Base-by-base conservation (phyloP, 2,888 invertebrate species). In the Sesia apiformis region DNA sequence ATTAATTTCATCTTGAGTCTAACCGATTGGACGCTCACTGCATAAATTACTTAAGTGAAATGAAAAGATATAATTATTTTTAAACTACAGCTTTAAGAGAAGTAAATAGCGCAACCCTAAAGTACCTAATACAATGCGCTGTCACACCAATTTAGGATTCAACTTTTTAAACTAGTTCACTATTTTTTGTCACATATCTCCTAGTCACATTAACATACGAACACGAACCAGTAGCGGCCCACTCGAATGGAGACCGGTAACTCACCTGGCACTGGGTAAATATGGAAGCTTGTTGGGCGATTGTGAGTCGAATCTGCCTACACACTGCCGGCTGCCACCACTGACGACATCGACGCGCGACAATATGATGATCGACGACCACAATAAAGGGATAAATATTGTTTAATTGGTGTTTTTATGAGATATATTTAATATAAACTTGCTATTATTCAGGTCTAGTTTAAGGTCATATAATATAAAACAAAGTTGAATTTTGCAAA, bases 201-300 rank as follows among this genome's bases (percentile, higher is more conserved):
- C 72, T 74, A 71, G 71, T 74, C 69, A 67, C 69, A 81, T 82
- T 78, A 74, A 67, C 81, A 81, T 81, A 80, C 64, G 74, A 77
- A 81, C 79, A 76, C 73, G 73, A 80, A 74, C 73, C 62, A 62
- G 65, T 73, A 69, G 77, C 85, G 69, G 72, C 87, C 87, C 86
- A 86, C 87, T 82, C 84, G 69, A 68, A 72, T 69, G 70, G 75
- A 49, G 84, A 87, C 87, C 85, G 86, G 86, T 86, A 86, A 78
- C 69, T 69, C 76, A 76, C 78, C 78, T 79, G 80, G 75, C 78
- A 74, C 73, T 74, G 74, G 74, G 70, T 87, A 81, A 85, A 87
- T 87, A 88, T 86, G 87, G 86, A 82, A 86, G 83, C 82, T 84
- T 85, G 88, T 77, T 72, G 67, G 60, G 66, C 66, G 76, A 73